phyloP scores from a whole-genome alignment of 2,797 vertebrate species.

The Phyllotis vaccarum region DNA sequence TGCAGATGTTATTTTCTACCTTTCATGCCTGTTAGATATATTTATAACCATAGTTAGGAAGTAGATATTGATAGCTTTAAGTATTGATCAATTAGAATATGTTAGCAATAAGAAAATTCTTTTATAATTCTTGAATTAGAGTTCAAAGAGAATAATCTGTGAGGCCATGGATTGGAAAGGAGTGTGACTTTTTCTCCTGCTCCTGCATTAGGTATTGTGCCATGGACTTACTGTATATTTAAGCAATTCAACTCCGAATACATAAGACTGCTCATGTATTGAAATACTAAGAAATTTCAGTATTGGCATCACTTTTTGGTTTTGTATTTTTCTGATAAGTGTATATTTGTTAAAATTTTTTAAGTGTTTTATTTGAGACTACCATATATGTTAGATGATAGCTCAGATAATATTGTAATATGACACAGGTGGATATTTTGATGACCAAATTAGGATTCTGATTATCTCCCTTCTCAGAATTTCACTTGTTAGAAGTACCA shows the following conservation, averaged over 20 bases:
- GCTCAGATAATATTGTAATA: not conserved
- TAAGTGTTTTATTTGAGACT: not conserved
- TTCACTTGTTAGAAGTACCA: not conserved
- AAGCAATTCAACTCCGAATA: slow-evolving; percentile 21
- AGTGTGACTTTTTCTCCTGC: not conserved
- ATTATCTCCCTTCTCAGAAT: slow-evolving; percentile 1
- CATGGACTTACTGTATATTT: slow-evolving; percentile 24
- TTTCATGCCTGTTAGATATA: slow-evolving; percentile 17
- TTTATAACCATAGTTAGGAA: not conserved
- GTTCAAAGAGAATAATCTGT: not conserved
- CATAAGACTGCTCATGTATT: slow-evolving; percentile 16
- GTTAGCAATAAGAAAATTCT: slow-evolving; percentile 25
- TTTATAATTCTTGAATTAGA: not conserved
- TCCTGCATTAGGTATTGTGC: not conserved
- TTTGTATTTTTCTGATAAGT: slow-evolving; percentile 19
- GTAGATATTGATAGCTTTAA: slow-evolving; percentile 29
- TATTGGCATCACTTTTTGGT: slow-evolving; percentile 10
- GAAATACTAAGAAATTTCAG: slow-evolving; percentile 40
- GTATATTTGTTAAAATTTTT: not conserved
- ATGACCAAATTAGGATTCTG: not conserved
- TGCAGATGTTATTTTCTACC: not conserved
- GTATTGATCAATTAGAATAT: not conserved
- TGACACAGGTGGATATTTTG: slow-evolving; percentile 5
- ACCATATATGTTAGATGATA: slow-evolving; percentile 14
- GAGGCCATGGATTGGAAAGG: too few species aligned